These are phyloP conservation scores for Rhincodon typus DNA, from an alignment of 2,797 vertebrate genomes.

Conservation along the genomic window DNA sequence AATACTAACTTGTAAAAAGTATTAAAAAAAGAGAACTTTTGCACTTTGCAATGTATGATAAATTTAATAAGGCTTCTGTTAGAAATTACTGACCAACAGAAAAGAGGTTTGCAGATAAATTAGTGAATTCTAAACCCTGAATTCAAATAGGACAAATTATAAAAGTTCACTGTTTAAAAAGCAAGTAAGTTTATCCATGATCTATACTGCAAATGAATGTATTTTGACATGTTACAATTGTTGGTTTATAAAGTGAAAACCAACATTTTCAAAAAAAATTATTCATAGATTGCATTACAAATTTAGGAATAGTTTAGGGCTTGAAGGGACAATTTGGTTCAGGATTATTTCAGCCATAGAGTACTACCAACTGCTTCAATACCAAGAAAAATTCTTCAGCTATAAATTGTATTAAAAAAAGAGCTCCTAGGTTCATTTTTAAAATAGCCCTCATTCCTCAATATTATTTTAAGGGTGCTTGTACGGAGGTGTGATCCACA, in stretches of 20 bases:
- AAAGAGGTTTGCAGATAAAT: conserved; percentile 4
- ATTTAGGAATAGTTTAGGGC: no score
- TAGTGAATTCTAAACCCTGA: conserved; percentile 34
- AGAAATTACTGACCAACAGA: not conserved
- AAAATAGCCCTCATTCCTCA: not conserved
- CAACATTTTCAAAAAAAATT: conserved; percentile 7
- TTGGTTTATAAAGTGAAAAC: not conserved
- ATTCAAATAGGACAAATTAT: not conserved
- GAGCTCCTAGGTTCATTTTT: not conserved
- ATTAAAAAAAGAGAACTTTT: not conserved
- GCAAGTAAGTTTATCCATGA: conserved; percentile 8
- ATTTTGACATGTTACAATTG: not conserved
- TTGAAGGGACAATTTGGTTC: no score
- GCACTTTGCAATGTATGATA: not conserved
- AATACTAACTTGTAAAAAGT: not conserved
- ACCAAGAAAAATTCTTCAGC: not conserved
- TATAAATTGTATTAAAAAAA: not conserved
- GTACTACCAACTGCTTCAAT: conserved; percentile 21
- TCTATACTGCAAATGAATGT: not conserved
- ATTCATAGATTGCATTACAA: not conserved
- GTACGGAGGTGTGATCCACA: not conserved
- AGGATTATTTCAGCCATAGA: not conserved
- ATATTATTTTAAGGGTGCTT: not conserved
- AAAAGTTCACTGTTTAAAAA: conserved; percentile 20
- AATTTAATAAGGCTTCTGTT: conserved; percentile 5